These are phyloP conservation scores for Gnathonemus echidnorhynchus DNA, from an alignment of 2,113 vertebrate genomes.

Conservation along the genomic window DNA sequence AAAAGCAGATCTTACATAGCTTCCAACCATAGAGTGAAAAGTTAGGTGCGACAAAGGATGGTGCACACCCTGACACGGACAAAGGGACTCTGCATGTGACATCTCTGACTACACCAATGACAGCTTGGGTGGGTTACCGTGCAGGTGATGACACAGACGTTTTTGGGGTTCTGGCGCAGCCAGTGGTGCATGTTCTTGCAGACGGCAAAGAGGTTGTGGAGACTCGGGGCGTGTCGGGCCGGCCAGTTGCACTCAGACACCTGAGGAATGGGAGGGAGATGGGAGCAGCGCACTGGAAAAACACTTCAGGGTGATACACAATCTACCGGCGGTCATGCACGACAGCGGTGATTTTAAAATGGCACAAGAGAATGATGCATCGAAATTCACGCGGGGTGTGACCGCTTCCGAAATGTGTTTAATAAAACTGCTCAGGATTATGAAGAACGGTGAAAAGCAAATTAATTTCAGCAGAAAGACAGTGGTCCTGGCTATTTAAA, in stretches of 20 bases:
- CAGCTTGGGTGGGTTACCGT: slow-evolving; percentile 71
- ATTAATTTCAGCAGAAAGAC: background rate
- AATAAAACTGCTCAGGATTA: background rate
- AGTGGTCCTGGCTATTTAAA: background rate
- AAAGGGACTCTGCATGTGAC: background rate
- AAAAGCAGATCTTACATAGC: background rate
- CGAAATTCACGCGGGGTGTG: background rate
- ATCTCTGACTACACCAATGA: too few relatives aligned
- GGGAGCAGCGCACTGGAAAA: background rate
- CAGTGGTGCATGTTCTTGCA: slow-evolving; percentile 99
- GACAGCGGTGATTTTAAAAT: background rate
- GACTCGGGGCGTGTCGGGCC: slow-evolving; percentile 82
- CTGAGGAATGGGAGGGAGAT: slow-evolving; percentile 46
- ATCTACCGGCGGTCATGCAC: background rate
- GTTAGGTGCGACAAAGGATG: background rate
- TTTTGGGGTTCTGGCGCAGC: slow-evolving; percentile 97
- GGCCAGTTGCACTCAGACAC: slow-evolving; percentile 98
- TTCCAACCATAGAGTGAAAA: background rate
- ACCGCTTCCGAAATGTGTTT: background rate
- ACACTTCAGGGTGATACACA: background rate
- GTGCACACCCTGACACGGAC: background rate
- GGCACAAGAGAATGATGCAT: background rate
- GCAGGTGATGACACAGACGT: slow-evolving; percentile 97
- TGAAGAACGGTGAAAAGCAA: background rate
- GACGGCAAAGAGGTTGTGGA: slow-evolving; percentile 95